phyloP scores from a whole-genome alignment of 1,140 invertebrate species.

The Drosophila takahashii region DNA sequence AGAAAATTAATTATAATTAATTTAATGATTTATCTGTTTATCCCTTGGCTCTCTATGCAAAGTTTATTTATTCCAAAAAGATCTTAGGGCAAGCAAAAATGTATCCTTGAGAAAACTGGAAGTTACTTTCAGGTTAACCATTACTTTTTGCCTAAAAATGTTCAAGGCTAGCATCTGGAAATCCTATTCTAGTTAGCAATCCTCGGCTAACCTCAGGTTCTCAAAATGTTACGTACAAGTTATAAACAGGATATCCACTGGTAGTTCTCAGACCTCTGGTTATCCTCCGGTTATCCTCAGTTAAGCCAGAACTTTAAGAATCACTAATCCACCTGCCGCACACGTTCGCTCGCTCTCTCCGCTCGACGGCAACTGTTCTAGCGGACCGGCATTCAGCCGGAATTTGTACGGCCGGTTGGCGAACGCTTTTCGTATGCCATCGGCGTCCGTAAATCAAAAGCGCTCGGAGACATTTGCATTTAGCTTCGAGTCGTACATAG shows the following conservation, averaged over 20 bases:
- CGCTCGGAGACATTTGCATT: conserved; percentile 36
- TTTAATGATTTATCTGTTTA: too few species aligned
- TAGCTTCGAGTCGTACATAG: conserved; percentile 1
- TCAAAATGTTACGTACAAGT: neutral
- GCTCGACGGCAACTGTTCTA: conserved; percentile 32
- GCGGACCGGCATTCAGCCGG: conserved; percentile 16
- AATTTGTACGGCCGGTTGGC: conserved; percentile 30
- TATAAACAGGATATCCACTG: neutral
- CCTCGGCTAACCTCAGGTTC: too few species aligned
- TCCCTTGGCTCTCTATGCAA: too few species aligned
- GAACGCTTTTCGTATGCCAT: conserved; percentile 37
- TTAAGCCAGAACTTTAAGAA: neutral
- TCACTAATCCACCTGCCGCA: neutral
- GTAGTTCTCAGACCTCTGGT: neutral
- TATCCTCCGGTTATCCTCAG: conserved; percentile 1
- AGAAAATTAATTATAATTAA: too few species aligned
- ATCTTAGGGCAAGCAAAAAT: too few species aligned
- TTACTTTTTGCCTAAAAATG: too few species aligned
- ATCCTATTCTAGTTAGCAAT: too few species aligned
- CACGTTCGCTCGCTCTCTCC: conserved; percentile 25
- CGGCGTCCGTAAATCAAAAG: conserved; percentile 38
- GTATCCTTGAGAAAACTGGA: too few species aligned
- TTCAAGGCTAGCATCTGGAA: too few species aligned
- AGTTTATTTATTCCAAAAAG: too few species aligned
- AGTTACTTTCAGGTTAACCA: too few species aligned